Conservation (phyloP, 1,140 invertebrate genomes). For the Kradibia gibbosae region DNA sequence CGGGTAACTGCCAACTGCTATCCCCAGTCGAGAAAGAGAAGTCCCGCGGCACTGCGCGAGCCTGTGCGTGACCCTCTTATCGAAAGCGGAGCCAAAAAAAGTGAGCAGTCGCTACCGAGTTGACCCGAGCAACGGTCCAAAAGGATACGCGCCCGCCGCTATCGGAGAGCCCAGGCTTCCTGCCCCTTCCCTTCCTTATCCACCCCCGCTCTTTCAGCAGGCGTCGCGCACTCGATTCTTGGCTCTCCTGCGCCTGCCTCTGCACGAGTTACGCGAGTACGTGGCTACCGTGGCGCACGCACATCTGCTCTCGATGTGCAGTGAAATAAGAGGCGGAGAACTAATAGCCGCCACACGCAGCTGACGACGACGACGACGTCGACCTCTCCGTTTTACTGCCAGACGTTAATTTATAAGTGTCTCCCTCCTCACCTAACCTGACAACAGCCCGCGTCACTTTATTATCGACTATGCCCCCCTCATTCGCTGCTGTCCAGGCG, state of each 20-base stretch:
- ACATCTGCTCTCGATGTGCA: constrained; percentile 59
- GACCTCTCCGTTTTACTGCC: not conserved
- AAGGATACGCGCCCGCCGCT: not conserved
- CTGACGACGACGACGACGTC: not conserved
- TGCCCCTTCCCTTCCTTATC: no score
- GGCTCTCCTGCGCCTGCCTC: not conserved
- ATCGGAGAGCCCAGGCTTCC: no score
- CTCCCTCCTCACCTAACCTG: not conserved
- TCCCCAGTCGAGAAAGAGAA: constrained; percentile 1
- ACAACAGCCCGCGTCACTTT: not conserved
- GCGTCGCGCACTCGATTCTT: not conserved
- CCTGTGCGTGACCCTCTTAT: not conserved
- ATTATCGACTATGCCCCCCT: not conserved
- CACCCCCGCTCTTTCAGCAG: not conserved
- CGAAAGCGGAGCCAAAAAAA: not conserved
- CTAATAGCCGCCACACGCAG: not conserved
- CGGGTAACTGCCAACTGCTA: no score
- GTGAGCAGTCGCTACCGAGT: no score
- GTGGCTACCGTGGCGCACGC: constrained; percentile 35
- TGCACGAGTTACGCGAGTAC: constrained; percentile 12
- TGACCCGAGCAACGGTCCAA: not conserved
- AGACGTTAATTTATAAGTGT: constrained; percentile 21
- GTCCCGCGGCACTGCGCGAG: constrained; percentile 14
- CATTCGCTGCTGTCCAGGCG: not conserved
- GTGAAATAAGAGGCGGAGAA: not conserved